Base-by-base conservation (phyloP, 2,113 vertebrate genomes). In the Silurus asotus region DNA sequence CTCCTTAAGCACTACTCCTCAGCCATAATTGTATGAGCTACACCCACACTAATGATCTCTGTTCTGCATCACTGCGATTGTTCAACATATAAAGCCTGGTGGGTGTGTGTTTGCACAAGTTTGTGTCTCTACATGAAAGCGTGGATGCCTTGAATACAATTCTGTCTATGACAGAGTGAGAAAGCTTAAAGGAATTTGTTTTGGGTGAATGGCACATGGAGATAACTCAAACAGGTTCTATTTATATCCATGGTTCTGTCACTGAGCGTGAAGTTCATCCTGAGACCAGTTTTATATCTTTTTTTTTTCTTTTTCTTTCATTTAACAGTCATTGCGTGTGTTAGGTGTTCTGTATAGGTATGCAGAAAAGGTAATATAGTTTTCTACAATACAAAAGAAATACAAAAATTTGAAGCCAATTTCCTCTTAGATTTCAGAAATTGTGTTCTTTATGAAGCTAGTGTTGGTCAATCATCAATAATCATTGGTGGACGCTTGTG, bases 111-210 rank as follows among this genome's bases (percentile, higher is more conserved):
- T 8, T 61, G 79, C 65, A 17, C 49, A 23, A 17, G 64, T 79
- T 58, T 86, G 58, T 88, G 75, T 87, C 72, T 15, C 17, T n/a
- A 48, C 67, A 61, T 84, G 28, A 87, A 67, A 67, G 55, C 83
- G 86, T 72, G 89, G 58, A 91, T 90, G 83, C 88, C 91, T 89
- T 83, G n/a, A 45, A 82, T 87, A 67, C 89, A 75, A 89, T 81
- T 64, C 85, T 74, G 23, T 11, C 49, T 23, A 72, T 76, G 61
- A 28, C 11, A 19, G 19, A 80, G 15, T 70, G 87, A 86, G 78
- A 83, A 88, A 25, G 20, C 61, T 76, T 75, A 59, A 78, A 89
- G 89, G 88, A 90, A 90, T 90, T 81, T 49, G 58, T 79, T 61
- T 74, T 45, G 58, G 28, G n/a, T 8, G 77, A 69, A 48, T 25